Evolutionary conservation across 1,140 invertebrate species (phyloP), one percentile per base, ranked within the genome.

Genomic region (Scaptomyza montana): DNA sequence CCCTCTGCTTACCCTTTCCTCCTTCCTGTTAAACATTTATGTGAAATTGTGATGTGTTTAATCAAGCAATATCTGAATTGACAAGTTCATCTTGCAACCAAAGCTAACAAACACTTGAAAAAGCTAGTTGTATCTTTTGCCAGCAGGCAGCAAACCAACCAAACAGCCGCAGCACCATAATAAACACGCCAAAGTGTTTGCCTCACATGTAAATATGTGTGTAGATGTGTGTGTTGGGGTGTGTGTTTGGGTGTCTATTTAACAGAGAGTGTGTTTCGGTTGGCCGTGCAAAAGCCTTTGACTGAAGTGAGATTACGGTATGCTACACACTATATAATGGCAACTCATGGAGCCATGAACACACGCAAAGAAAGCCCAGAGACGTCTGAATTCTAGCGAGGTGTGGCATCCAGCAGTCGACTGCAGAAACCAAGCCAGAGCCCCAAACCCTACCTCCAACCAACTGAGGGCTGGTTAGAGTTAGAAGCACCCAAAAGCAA

Each of bases 221-320:
- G 41, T 25, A 3, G 21, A 25, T 45, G 63, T 36, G 28, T 60
- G 41, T 61, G 10, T 46, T n/a, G n/a, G n/a, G n/a, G 56, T 64
- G 56, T 56, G 43, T 50, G 12, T 30, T 50, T 25, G 55, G 56
- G 55, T 33, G 67, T 50, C 53, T 60, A 21, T 12, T 59, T 47
- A 59, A 9, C 56, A 56, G 53, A 39, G 63, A 56, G 30, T 33
- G 63, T 33, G 66, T 19, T 39, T 66, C 47, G 76, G 79, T 77
- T 76, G 73, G 71, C 69, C 53, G 71, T 70, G 57, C 78, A 69
- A 78, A 25, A 89, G 87, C 78, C 78, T 86, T 86, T 86, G 84
- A 89, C 84, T 86, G 78, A 68, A 79, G 84, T 66, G 72, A 77
- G 82, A 82, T 86, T 86, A 82, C 78, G 78, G 74, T 81, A 78